Evolutionary conservation across 2,888 invertebrate species (phyloP), one percentile per base, ranked within the genome.

Genomic region (Drosophila bunnanda): DNA sequence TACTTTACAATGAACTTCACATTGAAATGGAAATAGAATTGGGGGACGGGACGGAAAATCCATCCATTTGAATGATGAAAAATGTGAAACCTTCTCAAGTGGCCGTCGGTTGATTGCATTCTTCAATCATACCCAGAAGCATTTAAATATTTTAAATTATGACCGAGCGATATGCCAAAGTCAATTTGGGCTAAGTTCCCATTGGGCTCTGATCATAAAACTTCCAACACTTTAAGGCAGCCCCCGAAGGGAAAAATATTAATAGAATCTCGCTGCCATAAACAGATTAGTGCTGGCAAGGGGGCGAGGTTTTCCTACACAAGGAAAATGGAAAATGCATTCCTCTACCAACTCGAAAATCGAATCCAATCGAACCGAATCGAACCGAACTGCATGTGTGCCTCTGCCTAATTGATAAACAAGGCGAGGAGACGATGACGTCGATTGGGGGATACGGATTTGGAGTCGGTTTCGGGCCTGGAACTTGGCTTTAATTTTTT

Each of bases 331-430:
- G 79, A 56, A 66, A 80, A 83, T 72, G 83, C 82, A 79, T 83
- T 77, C 17, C 22, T 53, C 38, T 25, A 39, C 70, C 57, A 74
- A 82, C 70, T 75, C 79, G 76, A 74, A 70, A 64, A 71, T 72
- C 61, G 66, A 82, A 48, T 57, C 46, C 39, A 75, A 67, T 72
- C 65, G 67, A 82, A 72, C 50, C 50, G 50, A 52, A 50, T 55
- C 46, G 53, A 75, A 65, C 70, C 62, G 62, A 82, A 62, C 17
- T 48, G 17, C 12, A 7, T 20, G 32, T 70, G 58, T 78, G 74
- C 34, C 50, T 22, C 50, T 80, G 82, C 70, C 87, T 87, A 84
- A 87, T 83, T 87, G 84, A 80, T 87, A 87, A 87, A 80, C 83
- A 76, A 83, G 68, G 20, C 73, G 56, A 57, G 52, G 67, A 56